Conservation (phyloP, 2,797 vertebrate species). For the Sparus aurata region DNA sequence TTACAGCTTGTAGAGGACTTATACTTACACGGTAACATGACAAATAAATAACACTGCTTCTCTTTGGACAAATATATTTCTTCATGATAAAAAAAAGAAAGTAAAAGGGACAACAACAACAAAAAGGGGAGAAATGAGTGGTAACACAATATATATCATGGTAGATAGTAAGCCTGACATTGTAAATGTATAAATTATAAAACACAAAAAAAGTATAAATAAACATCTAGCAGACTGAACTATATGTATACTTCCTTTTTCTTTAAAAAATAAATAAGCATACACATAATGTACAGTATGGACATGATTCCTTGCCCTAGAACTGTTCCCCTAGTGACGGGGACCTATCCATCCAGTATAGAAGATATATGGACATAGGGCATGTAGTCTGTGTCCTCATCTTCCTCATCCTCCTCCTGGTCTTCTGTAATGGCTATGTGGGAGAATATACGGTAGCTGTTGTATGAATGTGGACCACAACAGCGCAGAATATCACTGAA, state of each 20-base stretch:
- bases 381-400: constrained; percentile 98
- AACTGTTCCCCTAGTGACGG: constrained; percentile 90
- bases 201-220: constrained; percentile 99
- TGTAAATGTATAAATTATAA: constrained; percentile 99
- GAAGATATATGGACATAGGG: constrained; percentile 96
- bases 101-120: constrained; percentile 70
- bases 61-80: constrained; percentile 99
- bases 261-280: constrained; percentile 99
- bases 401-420: constrained; percentile 96
- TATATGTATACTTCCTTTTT: constrained; percentile 98
- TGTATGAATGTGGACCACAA: constrained; percentile 98
- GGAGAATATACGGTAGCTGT: constrained; percentile 99
- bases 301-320: constrained; percentile 94
- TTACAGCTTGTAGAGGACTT: constrained; percentile 94
- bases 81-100: constrained; percentile 89
- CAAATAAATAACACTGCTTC: constrained; percentile 99
- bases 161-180: constrained; percentile 98
- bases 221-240: constrained; percentile 99
- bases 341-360: constrained; percentile 97
- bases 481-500: constrained; percentile 95
- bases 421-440: constrained; percentile 99
- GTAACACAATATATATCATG: constrained; percentile 89
- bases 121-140: constrained; percentile 75
- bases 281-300: constrained; percentile 99
- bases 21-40: constrained; percentile 95